These are phyloP conservation scores for Leptopilina boulardi DNA, from an alignment of 1,140 invertebrate genomes.

Conservation along the genomic window DNA sequence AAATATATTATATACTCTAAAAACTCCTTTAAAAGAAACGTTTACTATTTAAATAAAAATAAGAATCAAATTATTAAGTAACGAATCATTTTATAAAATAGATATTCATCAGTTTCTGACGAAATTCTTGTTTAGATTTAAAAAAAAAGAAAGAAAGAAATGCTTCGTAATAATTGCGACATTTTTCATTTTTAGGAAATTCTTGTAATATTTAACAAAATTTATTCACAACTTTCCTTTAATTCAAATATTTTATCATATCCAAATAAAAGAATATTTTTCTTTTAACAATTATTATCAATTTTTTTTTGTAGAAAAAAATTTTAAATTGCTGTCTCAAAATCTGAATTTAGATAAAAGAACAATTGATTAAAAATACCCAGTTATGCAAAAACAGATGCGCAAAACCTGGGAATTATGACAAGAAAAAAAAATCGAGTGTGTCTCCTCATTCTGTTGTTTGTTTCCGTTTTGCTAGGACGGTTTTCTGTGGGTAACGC, in stretches of 20 bases:
- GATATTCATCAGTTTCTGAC: not conserved
- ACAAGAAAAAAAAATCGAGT: slow-evolving; percentile 53
- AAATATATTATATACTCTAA: not conserved
- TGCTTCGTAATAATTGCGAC: too few relatives aligned
- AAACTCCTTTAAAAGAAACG: not conserved
- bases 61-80: not conserved
- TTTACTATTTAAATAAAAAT: not conserved
- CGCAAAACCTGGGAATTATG: slow-evolving; percentile 59
- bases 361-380: not conserved
- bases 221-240: too few relatives aligned
- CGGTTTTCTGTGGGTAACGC: slow-evolving; percentile 64
- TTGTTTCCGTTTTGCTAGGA: slow-evolving; percentile 59
- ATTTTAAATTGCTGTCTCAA: too few relatives aligned
- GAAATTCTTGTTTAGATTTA: not conserved
- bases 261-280: too few relatives aligned
- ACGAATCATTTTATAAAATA: not conserved
- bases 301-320: too few relatives aligned
- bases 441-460: slow-evolving; percentile 54
- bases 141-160: not conserved
- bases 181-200: too few relatives aligned
- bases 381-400: slow-evolving; percentile 53
- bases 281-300: too few relatives aligned
- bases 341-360: too few relatives aligned
- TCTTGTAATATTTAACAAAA: too few relatives aligned
- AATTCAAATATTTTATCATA: too few relatives aligned